Evolutionary conservation across 1,140 invertebrate genomes (phyloP), one percentile per base, ranked within the genome.

Genomic region (Battus philenor): DNA sequence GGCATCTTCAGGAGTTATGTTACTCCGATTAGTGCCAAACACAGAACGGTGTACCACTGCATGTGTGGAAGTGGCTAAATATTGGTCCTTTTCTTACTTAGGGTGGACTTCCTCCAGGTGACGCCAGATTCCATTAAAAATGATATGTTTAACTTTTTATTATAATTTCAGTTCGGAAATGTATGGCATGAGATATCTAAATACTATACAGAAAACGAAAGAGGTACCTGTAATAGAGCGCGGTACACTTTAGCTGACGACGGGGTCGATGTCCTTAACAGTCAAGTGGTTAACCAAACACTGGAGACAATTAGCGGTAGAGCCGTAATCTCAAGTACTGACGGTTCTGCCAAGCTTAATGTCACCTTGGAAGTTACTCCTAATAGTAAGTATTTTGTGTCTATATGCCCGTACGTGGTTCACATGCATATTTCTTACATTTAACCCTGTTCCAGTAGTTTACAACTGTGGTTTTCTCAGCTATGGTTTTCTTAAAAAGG

Each of bases 131-230:
- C n/a, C n/a, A n/a, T n/a, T n/a, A n/a, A n/a, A n/a, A n/a, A n/a
- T n/a, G n/a, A n/a, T n/a, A n/a, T n/a, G n/a, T n/a, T n/a, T 26
- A 17, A 36, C 45, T 22, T 44, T 6, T 13, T 39, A 27, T 13
- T 41, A 41, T 12, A 4, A 8, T 52, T 67, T 46, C 36, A 84
- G 84, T 86, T 85, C 38, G 30, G 29, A 24, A 80, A 81, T 12
- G 3, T 59, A 3, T 86, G 83, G 84, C 63, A 74, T 32, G 62
- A 77, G 34, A 77, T 78, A 18, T 59, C 65, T 15, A 72, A 65
- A 27, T 85, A 86, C 44, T 67, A 70, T 18, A 56, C 71, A 2
- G 53, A 54, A 2, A 66, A 67, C 12, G 53, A 68, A 1, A 11
- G 44, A 0, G 74, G 76, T 3, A 41, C 47, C 0, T 83, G 79